Evolutionary conservation across 2,888 invertebrate species (phyloP).

Genomic region (Melanchra persicariae): DNA sequence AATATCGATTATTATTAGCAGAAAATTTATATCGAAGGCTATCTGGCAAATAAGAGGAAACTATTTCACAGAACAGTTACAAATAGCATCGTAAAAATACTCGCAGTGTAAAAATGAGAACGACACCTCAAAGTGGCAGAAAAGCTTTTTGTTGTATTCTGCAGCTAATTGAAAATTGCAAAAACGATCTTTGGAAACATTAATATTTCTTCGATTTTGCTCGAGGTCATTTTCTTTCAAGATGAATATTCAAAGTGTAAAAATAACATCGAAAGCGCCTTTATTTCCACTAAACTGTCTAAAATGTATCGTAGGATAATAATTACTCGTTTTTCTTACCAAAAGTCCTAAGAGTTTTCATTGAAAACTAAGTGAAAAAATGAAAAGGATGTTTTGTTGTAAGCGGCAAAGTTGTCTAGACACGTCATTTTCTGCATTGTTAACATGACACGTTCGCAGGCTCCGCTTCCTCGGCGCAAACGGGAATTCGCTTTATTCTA

Average conservation of each 20-base stretch:
- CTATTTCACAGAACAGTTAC: neutral
- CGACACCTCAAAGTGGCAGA: neutral
- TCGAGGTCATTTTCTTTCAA: neutral
- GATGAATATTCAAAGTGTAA: neutral
- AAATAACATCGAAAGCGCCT: neutral
- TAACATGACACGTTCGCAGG: slow-evolving; percentile 8
- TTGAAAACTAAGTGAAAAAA: too few species aligned
- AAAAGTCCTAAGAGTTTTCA: too few species aligned
- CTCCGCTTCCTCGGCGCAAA: neutral
- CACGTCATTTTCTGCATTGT: neutral
- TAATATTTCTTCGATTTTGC: neutral
- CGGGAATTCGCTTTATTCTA: slow-evolving; percentile 13
- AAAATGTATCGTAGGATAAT: too few species aligned
- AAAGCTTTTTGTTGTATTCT: neutral
- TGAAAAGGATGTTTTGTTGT: neutral
- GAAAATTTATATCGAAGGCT: neutral
- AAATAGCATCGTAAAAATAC: neutral
- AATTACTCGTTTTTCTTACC: too few species aligned
- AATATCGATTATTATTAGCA: neutral
- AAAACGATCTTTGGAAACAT: neutral
- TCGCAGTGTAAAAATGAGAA: neutral
- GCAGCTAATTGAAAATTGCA: neutral
- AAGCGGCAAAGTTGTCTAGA: neutral
- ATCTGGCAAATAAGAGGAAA: neutral
- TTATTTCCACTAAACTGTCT: too few species aligned